Evolutionary conservation across 2,113 vertebrate species (phyloP).

Genomic region (Alethe diademata): DNA sequence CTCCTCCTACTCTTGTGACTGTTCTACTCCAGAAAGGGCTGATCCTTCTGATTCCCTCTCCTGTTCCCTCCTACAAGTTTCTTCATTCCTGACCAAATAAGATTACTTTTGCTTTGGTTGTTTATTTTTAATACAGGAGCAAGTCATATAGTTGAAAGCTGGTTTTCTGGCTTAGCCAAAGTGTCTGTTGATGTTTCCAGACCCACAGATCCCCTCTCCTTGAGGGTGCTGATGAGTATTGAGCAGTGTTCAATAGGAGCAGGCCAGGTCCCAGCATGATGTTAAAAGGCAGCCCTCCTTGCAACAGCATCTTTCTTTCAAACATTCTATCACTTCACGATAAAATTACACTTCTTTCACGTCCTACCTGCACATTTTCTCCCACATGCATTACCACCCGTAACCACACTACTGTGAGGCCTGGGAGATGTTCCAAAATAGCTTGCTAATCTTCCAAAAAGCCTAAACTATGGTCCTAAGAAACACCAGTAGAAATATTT

Average conservation of each 20-base stretch:
- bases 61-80: not conserved
- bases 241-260: not conserved
- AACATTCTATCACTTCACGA: not conserved
- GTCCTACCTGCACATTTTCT: not conserved
- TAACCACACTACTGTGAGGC: not conserved
- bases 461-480: not conserved
- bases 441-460: not conserved
- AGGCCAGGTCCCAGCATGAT: not conserved
- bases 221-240: not conserved
- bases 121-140: not conserved
- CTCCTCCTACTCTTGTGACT: not conserved
- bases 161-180: not conserved
- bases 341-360: not conserved
- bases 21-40: not conserved
- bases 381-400: fast-evolving
- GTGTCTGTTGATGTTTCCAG: not conserved
- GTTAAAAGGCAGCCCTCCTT: not conserved
- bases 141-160: not conserved
- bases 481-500: not conserved
- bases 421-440: not conserved
- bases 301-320: not conserved
- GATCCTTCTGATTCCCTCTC: not conserved
- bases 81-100: not conserved
- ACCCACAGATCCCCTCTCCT: not conserved
- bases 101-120: not conserved